Percentiles rank a stretch among this genome's conserved stretches.
These are phyloP conservation scores for Aporophyla nigra DNA, from an alignment of 2,888 invertebrate genomes.

Conservation along the genomic window DNA sequence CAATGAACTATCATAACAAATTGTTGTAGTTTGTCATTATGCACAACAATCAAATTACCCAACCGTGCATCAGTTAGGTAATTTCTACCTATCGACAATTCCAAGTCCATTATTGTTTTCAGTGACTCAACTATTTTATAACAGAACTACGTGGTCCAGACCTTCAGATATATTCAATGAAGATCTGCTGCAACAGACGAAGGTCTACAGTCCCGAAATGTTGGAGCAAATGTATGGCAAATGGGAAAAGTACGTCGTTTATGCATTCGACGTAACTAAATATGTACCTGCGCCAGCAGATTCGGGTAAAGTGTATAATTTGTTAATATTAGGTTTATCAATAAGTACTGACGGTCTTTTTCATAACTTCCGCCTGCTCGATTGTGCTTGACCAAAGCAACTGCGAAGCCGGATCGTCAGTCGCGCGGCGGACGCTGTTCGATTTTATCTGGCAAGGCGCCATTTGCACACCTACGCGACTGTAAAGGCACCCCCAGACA, in stretches of 20 bases:
- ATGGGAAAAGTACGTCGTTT: slow-evolving; percentile 58
- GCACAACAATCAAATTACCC: background rate
- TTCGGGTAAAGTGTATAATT: slow-evolving; percentile 69
- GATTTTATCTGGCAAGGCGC: no score
- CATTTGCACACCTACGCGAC: no score
- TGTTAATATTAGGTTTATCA: no score
- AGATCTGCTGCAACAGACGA: slow-evolving; percentile 52
- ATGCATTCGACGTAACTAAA: slow-evolving; percentile 47
- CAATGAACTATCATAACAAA: background rate
- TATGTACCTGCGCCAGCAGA: slow-evolving; percentile 67
- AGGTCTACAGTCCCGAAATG: slow-evolving; percentile 29
- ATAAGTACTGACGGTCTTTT: no score
- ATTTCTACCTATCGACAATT: background rate
- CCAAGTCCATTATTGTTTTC: slow-evolving; percentile 24
- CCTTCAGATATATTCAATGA: slow-evolving; percentile 37
- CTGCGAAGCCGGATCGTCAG: no score
- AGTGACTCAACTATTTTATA: slow-evolving; percentile 50
- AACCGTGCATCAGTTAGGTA: background rate
- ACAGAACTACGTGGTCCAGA: slow-evolving; percentile 44
- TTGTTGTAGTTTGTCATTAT: background rate
- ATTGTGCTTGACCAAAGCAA: no score
- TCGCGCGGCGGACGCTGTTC: no score
- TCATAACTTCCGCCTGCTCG: no score
- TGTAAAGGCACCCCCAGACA: no score
- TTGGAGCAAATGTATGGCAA: slow-evolving; percentile 53